Percentiles rank a stretch among this genome's conserved stretches.
phyloP scores from a whole-genome alignment of 2,113 vertebrate species.

The Kryptolebias marmoratus region DNA sequence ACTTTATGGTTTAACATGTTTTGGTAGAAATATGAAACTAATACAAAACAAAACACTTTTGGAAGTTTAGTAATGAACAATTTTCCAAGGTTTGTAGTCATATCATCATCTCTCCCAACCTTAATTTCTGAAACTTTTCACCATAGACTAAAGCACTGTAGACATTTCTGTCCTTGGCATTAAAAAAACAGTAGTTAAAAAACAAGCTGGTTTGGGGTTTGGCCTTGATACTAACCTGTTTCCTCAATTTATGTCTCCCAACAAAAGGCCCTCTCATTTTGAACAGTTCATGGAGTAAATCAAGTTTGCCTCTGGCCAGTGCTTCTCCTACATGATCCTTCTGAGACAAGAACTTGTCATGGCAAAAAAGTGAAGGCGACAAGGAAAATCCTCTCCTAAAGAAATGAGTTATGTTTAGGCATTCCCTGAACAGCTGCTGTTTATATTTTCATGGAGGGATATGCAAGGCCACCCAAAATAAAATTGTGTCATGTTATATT shows the following conservation, averaged over 20 bases:
- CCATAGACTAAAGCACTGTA: constrained; percentile 15
- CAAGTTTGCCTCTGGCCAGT: constrained; percentile 49
- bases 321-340: constrained; percentile 59
- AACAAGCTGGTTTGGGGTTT: constrained; percentile 45
- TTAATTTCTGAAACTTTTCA: constrained; percentile 35
- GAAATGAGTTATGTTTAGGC: constrained; percentile 72
- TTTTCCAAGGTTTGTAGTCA: constrained; percentile 37
- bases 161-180: constrained; percentile 53
- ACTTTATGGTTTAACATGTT: constrained; percentile 10
- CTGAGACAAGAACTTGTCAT: constrained; percentile 64
- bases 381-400: constrained; percentile 63
- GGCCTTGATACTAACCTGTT: constrained; percentile 69
- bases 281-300: constrained; percentile 64
- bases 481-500: constrained; percentile 75
- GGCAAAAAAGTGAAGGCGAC: constrained; percentile 64
- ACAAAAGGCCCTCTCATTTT: constrained; percentile 60
- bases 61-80: constrained; percentile 18
- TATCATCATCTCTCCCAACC: constrained; percentile 20
- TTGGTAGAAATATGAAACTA: constrained; percentile 26
- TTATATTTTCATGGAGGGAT: constrained; percentile 72
- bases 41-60: constrained; percentile 30
- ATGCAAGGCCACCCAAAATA: constrained; percentile 80
- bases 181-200: constrained; percentile 47
- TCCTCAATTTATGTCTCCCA: constrained; percentile 64
- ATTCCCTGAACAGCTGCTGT: constrained; percentile 69